Percentiles rank a stretch among this genome's conserved stretches.
Conservation (phyloP, 2,113 vertebrate genomes). For the Pontoporia blainvillei region DNA sequence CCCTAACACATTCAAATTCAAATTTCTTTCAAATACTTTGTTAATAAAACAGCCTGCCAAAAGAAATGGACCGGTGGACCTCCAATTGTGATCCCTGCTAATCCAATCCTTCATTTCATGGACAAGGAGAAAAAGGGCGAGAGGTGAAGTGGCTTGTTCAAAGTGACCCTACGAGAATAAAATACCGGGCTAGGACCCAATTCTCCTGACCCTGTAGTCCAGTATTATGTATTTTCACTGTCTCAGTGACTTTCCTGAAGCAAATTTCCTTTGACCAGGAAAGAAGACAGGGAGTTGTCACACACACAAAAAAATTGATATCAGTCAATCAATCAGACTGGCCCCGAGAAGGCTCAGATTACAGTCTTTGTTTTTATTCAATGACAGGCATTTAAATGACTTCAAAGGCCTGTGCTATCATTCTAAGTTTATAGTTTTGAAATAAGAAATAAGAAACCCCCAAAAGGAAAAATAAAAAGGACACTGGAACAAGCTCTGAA, state of each 20-base stretch:
- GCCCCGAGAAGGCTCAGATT: background rate
- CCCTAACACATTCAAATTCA: background rate
- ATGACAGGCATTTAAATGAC: background rate
- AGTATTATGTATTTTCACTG: background rate
- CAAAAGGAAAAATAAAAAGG: background rate
- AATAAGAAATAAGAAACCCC: slow-evolving; percentile 3
- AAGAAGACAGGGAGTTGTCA: background rate
- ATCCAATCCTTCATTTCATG: background rate
- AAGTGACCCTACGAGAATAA: background rate
- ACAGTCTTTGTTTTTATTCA: background rate
- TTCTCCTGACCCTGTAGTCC: background rate
- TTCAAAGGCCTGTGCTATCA: background rate
- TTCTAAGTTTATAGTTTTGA: background rate
- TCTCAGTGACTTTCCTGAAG: background rate
- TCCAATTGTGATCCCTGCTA: background rate
- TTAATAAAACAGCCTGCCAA: background rate
- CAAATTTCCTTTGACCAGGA: background rate
- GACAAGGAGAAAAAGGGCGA: background rate
- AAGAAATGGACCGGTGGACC: background rate
- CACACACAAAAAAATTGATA: no score
- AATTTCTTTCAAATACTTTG: background rate
- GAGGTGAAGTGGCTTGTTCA: background rate
- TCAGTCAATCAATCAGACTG: background rate
- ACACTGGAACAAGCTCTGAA: background rate
- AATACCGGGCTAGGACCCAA: background rate